Evolutionary conservation across 2,888 invertebrate genomes (phyloP), one percentile per base, ranked within the genome.

Genomic region (Gortyna flavago): DNA sequence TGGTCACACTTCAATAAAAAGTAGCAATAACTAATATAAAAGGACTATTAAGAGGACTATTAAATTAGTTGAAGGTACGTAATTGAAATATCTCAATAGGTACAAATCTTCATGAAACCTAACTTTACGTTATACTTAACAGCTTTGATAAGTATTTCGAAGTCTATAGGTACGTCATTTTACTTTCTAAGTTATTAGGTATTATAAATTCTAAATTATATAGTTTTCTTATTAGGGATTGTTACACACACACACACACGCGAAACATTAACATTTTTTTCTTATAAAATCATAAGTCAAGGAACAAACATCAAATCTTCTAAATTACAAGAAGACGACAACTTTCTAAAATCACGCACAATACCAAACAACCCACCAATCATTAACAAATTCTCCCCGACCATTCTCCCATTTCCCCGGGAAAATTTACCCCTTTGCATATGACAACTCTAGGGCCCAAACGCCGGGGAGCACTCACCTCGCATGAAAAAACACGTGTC

Each of bases 401-500:
- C 9, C 0, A 35, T 54, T 70, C 70, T 87, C 85, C 87, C 72
- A 61, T 6, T 5, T 67, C 2, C 18, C 9, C 4, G 85, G 87
- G 29, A 67, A 74, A 67, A 72, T 81, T 86, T 81, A 76, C 87
- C 82, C 72, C 44, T 6, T 32, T 0, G 9, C 29, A 18, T 2
- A 41, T 68, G 85, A 61, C 85, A 81, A 87, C 76, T 72, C 74
- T 77, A 41, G 57, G 25, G 41, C 72, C 67, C 68, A 69, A 65
- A 57, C 57, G 72, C 54, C 44, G 66, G 75, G 85, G 83, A 78
- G 62, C 62, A 72, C 87, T 67, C 81, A 82, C 80, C 87, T 88
- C 91, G 92, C 92, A 90, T 92, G 93, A 90, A 76, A 72, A 75
- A 87, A 88, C 93, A 94, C 93, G 94, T 93, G 92, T 83, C 44